Percentiles rank a stretch among this genome's conserved stretches.
phyloP scores from a whole-genome alignment of 2,113 vertebrate genomes.

The Thermophis baileyi region DNA sequence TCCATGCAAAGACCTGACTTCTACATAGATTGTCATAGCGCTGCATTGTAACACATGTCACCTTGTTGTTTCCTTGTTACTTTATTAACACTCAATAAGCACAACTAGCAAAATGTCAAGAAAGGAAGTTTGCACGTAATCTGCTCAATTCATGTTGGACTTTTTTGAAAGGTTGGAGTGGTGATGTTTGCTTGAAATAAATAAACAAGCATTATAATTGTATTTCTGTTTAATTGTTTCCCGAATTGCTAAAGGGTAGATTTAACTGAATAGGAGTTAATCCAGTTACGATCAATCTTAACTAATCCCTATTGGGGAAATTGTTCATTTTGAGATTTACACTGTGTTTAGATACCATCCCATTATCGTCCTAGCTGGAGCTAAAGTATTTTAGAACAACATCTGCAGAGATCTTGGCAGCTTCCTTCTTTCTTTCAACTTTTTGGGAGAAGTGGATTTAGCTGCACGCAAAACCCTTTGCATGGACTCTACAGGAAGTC shows the following conservation, averaged over 20 bases:
- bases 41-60: not conserved
- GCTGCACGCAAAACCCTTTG: constrained; percentile 37
- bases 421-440: constrained; percentile 13
- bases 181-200: not conserved
- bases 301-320: not conserved
- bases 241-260: not conserved
- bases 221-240: not conserved
- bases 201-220: not conserved
- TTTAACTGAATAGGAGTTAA: not conserved
- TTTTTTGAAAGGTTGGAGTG: not conserved
- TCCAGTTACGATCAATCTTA: not conserved
- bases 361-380: not conserved
- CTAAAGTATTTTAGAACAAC: constrained; percentile 13
- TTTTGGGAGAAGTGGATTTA: not conserved
- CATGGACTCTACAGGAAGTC: constrained; percentile 39
- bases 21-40: not conserved
- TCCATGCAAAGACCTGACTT: not conserved
- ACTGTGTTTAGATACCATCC: not conserved
- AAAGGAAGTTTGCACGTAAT: not conserved
- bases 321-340: constrained; percentile 13
- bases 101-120: not conserved
- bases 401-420: not conserved
- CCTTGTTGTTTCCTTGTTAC: not conserved
- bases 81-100: not conserved
- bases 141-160: not conserved